Conservation (phyloP, 2,113 vertebrate species). For the Microcebus murinus region DNA sequence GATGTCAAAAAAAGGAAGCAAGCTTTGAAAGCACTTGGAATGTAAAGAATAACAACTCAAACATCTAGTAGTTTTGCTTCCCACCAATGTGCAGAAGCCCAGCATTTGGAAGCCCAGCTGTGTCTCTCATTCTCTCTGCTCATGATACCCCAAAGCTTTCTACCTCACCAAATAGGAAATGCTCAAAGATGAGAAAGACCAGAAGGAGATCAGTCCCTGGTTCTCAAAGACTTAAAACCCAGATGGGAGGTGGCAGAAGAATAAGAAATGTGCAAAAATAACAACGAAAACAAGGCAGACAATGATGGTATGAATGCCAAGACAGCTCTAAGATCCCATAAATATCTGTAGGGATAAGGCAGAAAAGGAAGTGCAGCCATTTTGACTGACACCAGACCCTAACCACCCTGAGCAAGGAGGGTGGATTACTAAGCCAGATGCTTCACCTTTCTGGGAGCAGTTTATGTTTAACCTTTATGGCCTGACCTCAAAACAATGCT, state of each 20-base stretch:
- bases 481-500: no score
- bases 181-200: neutral
- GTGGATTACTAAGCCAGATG: no score
- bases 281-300: neutral
- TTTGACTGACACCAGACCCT: no score
- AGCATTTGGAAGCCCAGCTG: neutral
- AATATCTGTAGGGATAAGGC: neutral
- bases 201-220: neutral
- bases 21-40: neutral
- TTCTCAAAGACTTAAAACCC: neutral
- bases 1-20: neutral
- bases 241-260: neutral
- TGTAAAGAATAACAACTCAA: neutral
- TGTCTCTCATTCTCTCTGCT: neutral
- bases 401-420: no score
- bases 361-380: no score
- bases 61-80: neutral
- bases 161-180: neutral
- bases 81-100: neutral
- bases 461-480: no score
- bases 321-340: neutral
- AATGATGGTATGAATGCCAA: no score
- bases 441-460: no score
- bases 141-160: neutral
- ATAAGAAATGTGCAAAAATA: neutral